Conservation (phyloP, 2,113 vertebrate genomes). For the Mungos mungo region DNA sequence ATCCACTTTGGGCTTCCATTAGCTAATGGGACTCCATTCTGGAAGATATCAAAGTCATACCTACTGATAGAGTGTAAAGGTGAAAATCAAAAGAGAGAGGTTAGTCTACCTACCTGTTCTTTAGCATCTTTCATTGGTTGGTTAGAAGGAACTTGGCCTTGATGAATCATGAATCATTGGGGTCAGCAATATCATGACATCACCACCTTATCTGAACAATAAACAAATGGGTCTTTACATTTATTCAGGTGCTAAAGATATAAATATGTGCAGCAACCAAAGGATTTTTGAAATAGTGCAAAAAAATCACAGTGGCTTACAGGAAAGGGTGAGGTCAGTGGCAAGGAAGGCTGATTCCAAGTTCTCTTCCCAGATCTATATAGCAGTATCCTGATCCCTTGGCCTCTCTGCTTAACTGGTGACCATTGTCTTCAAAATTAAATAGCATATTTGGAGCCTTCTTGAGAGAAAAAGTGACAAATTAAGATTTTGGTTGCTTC, state of each 20-base stretch:
- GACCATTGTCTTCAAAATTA: slow-evolving; percentile 28
- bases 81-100: slow-evolving; percentile 23
- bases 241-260: background rate
- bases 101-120: slow-evolving; percentile 24
- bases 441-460: background rate
- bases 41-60: slow-evolving; percentile 1
- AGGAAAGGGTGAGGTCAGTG: background rate
- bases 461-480: slow-evolving; percentile 39
- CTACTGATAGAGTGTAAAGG: background rate
- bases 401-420: background rate
- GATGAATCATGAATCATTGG: background rate
- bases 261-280: background rate
- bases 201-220: slow-evolving; percentile 1
- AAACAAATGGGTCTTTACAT: slow-evolving; percentile 23
- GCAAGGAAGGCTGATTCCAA: slow-evolving; percentile 4
- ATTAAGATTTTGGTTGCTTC: background rate
- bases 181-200: slow-evolving; percentile 32
- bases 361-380: background rate
- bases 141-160: slow-evolving; percentile 18
- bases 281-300: background rate
- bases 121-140: slow-evolving; percentile 17
- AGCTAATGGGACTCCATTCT: background rate
- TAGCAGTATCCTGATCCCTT: background rate
- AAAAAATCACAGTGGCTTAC: slow-evolving; percentile 11
- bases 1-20: slow-evolving; percentile 21